A percentile compares a stretch with the other conserved stretches of the same genome.
Conservation (phyloP, 2,797 vertebrate species). For the Oryzias sinensis region DNA sequence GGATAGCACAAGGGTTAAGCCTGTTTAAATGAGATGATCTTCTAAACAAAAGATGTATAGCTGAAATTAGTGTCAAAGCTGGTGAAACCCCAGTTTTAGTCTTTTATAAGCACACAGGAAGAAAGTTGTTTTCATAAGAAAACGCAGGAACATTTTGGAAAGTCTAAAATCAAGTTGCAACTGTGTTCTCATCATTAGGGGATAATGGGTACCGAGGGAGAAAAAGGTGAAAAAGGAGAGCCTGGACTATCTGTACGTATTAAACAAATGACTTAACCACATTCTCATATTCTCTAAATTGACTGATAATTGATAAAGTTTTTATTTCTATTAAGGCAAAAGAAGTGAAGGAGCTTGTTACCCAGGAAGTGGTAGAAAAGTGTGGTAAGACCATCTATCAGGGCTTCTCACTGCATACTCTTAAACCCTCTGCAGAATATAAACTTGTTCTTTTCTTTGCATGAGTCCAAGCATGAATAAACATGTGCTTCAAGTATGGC, state of each 20-base stretch:
- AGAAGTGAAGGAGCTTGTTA: constrained; percentile 85
- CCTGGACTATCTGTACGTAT: constrained; percentile 85
- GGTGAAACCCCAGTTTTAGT: too few species aligned
- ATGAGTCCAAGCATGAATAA: constrained; percentile 17
- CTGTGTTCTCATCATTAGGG: constrained; percentile 68
- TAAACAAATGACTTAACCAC: neutral
- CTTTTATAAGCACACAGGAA: too few species aligned
- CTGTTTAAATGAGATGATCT: too few species aligned
- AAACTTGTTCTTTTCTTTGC: constrained; percentile 6
- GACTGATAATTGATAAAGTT: neutral
- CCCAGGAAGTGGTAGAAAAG: constrained; percentile 78
- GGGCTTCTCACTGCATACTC: neutral
- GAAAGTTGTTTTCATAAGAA: too few species aligned
- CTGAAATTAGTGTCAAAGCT: too few species aligned
- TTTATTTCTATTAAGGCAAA: constrained; percentile 73
- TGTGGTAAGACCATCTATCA: constrained; percentile 78
- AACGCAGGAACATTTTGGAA: too few species aligned
- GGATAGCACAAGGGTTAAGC: too few species aligned
- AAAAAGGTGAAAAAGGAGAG: constrained; percentile 87
- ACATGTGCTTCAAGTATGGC: constrained; percentile 15
- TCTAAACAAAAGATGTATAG: too few species aligned
- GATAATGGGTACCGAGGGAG: constrained; percentile 70
- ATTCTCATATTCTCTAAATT: neutral
- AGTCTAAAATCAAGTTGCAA: neutral
- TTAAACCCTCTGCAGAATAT: constrained; percentile 9